A percentile compares a stretch with the other conserved stretches of the same genome.
These are phyloP conservation scores for Achroia grisella DNA, from an alignment of 1,140 invertebrate species.

Conservation along the genomic window DNA sequence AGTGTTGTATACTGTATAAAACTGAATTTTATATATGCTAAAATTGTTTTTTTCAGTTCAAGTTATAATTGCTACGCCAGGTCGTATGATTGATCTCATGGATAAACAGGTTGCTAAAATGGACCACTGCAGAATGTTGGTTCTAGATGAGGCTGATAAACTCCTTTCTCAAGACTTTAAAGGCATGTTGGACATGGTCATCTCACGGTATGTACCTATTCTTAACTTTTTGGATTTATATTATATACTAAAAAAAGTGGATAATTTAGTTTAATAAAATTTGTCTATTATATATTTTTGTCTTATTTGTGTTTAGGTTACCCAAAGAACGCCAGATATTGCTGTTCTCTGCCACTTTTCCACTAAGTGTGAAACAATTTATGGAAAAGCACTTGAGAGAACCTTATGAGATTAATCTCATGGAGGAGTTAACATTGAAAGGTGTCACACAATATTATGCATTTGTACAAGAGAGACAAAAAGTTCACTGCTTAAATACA, in stretches of 20 bases:
- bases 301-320: slow-evolving; percentile 74
- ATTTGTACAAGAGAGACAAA: slow-evolving; percentile 99
- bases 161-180: slow-evolving; percentile 99
- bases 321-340: slow-evolving; percentile 97
- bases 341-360: slow-evolving; percentile 99
- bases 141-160: slow-evolving; percentile 99
- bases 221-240: not conserved
- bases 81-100: slow-evolving; percentile 99
- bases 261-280: no score
- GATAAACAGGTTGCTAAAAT: slow-evolving; percentile 98
- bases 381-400: slow-evolving; percentile 98
- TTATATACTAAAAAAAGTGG: not conserved
- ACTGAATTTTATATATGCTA: not conserved
- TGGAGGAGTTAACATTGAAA: slow-evolving; percentile 99
- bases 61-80: slow-evolving; percentile 99
- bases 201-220: slow-evolving; percentile 78
- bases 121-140: slow-evolving; percentile 96
- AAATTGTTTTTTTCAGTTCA: slow-evolving; percentile 82
- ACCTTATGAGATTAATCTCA: slow-evolving; percentile 99
- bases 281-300: not conserved
- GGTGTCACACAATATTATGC: slow-evolving; percentile 99
- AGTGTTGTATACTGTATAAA: no score
- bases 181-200: slow-evolving; percentile 98
- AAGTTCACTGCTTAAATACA: slow-evolving; percentile 99
- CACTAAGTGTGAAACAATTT: slow-evolving; percentile 98